Percentiles rank a stretch among this genome's conserved stretches.
Conservation (phyloP, 1,140 invertebrate genomes). For the Mya arenaria region DNA sequence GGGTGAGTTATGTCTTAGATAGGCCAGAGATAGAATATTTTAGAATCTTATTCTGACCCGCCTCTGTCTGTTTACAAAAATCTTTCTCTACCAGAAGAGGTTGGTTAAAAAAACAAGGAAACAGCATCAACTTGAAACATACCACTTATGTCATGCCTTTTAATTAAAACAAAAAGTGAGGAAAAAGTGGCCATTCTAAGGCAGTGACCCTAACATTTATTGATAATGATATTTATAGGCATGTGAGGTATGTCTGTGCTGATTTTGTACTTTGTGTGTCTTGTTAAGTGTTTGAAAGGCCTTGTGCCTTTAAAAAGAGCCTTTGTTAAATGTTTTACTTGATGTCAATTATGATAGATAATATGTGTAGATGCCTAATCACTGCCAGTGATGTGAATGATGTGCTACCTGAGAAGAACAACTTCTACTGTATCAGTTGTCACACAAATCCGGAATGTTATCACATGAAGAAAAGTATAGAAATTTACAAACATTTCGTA, state of each 20-base stretch:
- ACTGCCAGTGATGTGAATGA: background rate
- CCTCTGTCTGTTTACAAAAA: background rate
- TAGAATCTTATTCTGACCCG: background rate
- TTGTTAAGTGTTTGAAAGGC: too few species aligned
- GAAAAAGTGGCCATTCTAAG: background rate
- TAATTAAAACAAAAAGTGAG: background rate
- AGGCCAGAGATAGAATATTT: background rate
- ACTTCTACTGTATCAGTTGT: background rate
- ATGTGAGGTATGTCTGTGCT: too few species aligned
- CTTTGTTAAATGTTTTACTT: background rate
- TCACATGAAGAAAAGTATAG: background rate
- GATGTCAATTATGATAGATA: background rate
- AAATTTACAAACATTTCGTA: background rate
- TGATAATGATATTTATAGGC: too few species aligned
- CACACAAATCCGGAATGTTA: background rate
- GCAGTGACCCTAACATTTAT: too few species aligned
- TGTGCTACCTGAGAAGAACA: too few species aligned
- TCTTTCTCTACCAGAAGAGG: background rate
- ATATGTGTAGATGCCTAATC: background rate
- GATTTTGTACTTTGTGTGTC: too few species aligned
- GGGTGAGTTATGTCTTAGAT: conserved; percentile 25
- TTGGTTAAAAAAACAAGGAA: background rate
- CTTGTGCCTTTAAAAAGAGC: too few species aligned
- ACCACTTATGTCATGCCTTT: background rate
- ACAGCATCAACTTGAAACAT: background rate